Percentiles rank a stretch among this genome's conserved stretches.
These are phyloP conservation scores for Pocillopora verrucosa DNA, from an alignment of 64 coral and sea anemone species.

Conservation along the genomic window DNA sequence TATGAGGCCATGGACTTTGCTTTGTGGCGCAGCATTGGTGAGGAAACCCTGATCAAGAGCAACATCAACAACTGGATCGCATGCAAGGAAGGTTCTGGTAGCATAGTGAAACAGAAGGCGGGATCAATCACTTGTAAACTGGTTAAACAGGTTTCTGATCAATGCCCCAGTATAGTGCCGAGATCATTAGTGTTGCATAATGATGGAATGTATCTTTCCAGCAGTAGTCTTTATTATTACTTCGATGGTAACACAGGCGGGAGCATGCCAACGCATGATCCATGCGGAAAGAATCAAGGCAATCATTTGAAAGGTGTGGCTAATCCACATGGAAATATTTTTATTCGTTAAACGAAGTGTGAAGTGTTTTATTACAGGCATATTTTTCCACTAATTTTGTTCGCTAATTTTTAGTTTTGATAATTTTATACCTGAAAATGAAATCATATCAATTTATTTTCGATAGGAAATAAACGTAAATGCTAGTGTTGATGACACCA, in stretches of 20 bases:
- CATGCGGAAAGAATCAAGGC: no score
- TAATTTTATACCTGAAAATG: no score
- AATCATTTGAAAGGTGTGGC: conserved; percentile 24
- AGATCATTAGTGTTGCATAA: no score
- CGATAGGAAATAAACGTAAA: no score
- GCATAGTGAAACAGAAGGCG: not conserved
- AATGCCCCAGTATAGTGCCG: conserved; percentile 6
- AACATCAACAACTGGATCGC: conserved; percentile 14
- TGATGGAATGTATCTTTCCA: no score
- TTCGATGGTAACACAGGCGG: not conserved
- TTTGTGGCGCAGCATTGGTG: conserved; percentile 45
- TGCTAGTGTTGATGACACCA: no score
- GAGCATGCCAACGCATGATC: conserved; percentile 12
- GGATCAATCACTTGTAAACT: conserved; percentile 28
- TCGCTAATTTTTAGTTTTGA: no score
- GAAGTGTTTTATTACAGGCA: no score
- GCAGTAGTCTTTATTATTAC: not conserved
- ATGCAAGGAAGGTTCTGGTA: conserved; percentile 25
- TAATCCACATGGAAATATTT: no score
- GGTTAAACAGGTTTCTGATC: conserved; percentile 16
- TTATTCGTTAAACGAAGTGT: conserved; percentile 41
- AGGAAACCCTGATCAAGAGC: conserved; percentile 33
- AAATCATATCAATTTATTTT: no score
- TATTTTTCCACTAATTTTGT: no score
- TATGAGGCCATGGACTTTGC: conserved; percentile 52